phyloP scores from a whole-genome alignment of 2,797 vertebrate genomes.

The Pipistrellus nathusii region DNA sequence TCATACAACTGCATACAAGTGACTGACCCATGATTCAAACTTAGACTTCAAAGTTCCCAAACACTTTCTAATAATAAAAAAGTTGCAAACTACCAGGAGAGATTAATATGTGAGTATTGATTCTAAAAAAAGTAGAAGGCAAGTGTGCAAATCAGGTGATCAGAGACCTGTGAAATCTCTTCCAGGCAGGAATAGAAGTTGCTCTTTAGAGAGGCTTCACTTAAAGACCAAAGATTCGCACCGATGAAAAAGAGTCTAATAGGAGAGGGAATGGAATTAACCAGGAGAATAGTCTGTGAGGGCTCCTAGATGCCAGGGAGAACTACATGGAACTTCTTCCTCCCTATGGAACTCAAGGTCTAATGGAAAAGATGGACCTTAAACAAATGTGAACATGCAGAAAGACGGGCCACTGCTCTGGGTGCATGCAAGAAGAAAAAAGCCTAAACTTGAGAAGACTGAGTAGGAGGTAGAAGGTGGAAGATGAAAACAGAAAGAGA shows the following conservation, averaged over 20 bases:
- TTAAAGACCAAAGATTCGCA: constrained; percentile 9
- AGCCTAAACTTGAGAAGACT: neutral
- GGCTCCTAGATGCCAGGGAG: neutral
- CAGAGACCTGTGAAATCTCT: neutral
- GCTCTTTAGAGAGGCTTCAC: neutral
- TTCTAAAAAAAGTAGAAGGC: neutral
- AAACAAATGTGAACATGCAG: neutral
- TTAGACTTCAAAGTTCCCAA: neutral
- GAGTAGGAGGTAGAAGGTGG: neutral
- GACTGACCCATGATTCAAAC: neutral
- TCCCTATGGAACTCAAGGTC: neutral
- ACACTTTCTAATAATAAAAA: neutral
- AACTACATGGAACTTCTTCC: neutral
- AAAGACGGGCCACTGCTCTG: neutral
- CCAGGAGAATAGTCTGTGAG: neutral
- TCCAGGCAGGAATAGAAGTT: neutral
- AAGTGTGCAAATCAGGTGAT: neutral
- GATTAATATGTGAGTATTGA: neutral
- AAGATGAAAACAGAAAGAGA: neutral
- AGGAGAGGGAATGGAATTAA: neutral
- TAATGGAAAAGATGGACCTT: neutral
- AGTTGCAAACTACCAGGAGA: neutral
- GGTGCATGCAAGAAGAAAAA: neutral
- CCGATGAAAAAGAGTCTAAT: neutral
- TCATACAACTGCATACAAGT: neutral